Evolutionary conservation across 2,113 vertebrate species (phyloP).

Genomic region (Neogale vison): DNA sequence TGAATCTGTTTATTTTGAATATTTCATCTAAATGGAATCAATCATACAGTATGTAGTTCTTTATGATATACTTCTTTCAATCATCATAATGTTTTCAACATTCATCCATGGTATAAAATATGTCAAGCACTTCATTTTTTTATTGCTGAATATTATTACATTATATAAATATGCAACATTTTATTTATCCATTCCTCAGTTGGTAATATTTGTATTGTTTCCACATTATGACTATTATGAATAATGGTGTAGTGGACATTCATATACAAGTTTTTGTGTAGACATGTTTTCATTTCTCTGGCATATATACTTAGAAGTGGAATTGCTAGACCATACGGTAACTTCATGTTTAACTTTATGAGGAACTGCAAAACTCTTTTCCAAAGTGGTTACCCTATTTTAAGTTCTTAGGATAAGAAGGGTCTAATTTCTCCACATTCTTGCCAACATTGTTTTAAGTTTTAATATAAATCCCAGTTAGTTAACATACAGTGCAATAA

Average conservation of each 20-base stretch:
- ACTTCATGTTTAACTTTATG: slow-evolving; percentile 32
- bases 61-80: background rate
- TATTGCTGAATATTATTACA: background rate
- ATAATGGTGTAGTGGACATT: slow-evolving; percentile 13
- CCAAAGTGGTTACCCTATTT: slow-evolving; percentile 37
- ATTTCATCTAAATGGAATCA: slow-evolving; percentile 23
- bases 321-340: slow-evolving; percentile 27
- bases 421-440: background rate
- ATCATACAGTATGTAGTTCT: background rate
- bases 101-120: background rate
- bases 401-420: background rate
- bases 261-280: background rate
- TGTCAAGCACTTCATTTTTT: background rate
- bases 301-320: background rate
- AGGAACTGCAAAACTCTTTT: background rate
- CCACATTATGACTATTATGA: background rate
- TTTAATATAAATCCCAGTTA: background rate
- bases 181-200: slow-evolving; percentile 1
- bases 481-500: background rate
- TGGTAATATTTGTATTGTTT: slow-evolving; percentile 12
- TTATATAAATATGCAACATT: background rate
- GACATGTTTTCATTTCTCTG: slow-evolving; percentile 37
- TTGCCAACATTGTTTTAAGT: slow-evolving; percentile 12
- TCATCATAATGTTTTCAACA: slow-evolving; percentile 7
- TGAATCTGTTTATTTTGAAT: background rate